These are phyloP conservation scores for Tenrec ecaudatus DNA, from an alignment of 2,113 vertebrate genomes.

Conservation along the genomic window DNA sequence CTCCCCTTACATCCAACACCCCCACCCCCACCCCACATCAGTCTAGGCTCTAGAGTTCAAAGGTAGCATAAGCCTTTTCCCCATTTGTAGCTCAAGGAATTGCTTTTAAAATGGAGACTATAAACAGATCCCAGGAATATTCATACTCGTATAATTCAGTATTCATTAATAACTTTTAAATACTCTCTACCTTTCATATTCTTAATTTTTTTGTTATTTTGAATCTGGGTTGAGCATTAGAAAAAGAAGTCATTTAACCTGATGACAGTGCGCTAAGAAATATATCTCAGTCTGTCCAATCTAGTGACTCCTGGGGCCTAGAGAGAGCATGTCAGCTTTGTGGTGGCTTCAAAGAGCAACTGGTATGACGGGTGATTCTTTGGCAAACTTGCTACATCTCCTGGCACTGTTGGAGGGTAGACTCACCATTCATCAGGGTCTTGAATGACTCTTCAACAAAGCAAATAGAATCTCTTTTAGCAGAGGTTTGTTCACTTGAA, in stretches of 20 bases:
- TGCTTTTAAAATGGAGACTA: constrained; percentile 20
- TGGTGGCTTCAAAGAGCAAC: background rate
- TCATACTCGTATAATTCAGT: background rate
- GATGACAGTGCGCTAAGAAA: background rate
- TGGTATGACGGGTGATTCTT: background rate
- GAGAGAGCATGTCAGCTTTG: background rate
- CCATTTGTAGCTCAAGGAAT: constrained; percentile 17
- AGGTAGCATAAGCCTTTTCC: background rate
- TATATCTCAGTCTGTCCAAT: background rate
- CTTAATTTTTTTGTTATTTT: background rate
- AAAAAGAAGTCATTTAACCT: background rate
- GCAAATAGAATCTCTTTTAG: constrained; percentile 2
- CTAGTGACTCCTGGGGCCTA: background rate
- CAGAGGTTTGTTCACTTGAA: background rate
- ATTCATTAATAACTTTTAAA: constrained; percentile 14
- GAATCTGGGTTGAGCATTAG: background rate
- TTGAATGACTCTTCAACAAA: constrained; percentile 29
- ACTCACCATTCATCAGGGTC: background rate
- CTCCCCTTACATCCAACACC: background rate
- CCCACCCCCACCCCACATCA: background rate
- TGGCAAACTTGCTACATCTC: constrained; percentile 8
- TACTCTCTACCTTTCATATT: background rate
- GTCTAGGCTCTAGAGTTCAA: background rate
- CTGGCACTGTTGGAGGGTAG: background rate
- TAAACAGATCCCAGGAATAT: constrained; percentile 33